Percentiles rank a stretch among this genome's conserved stretches.
These are phyloP conservation scores for roundworm (Caenorhabditis elegans) DNA, from an alignment of 1,140 invertebrate species.

Conservation along the genomic window DNA sequence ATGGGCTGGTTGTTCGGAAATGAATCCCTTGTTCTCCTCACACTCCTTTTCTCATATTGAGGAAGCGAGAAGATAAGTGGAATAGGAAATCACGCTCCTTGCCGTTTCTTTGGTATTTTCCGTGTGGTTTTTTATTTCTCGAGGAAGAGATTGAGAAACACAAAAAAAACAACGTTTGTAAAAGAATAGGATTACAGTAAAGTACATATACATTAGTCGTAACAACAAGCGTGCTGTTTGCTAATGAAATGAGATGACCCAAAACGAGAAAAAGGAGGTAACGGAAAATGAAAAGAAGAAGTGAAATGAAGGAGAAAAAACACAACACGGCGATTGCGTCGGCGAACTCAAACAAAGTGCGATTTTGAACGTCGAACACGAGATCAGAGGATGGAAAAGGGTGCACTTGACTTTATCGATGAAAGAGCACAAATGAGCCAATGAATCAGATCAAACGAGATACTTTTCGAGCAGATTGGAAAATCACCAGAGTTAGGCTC, in stretches of 20 bases:
- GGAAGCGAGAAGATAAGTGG: constrained; percentile 24
- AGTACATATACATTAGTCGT: constrained; percentile 28
- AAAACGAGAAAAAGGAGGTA: constrained; percentile 26
- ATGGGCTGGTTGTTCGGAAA: constrained; percentile 28
- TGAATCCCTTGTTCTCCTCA: background rate
- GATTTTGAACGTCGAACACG: background rate
- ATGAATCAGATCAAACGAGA: background rate
- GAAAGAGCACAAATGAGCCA: background rate
- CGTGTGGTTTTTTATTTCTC: constrained; percentile 6
- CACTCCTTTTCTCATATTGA: constrained; percentile 16
- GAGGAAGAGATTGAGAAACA: background rate
- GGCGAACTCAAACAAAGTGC: constrained; percentile 13
- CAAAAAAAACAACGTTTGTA: background rate
- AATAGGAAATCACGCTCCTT: constrained; percentile 31
- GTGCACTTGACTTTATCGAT: background rate
- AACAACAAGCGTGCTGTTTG: constrained; percentile 31
- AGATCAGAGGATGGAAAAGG: constrained; percentile 8
- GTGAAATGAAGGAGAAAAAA: background rate
- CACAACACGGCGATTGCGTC: background rate
- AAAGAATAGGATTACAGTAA: constrained; percentile 31
- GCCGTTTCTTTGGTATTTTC: constrained; percentile 12
- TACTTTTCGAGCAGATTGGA: too few relatives aligned
- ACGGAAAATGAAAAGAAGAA: background rate
- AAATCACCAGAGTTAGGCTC: too few relatives aligned
- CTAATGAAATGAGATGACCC: constrained; percentile 33